Percentiles rank a stretch among this genome's conserved stretches.
phyloP scores from a whole-genome alignment of 2,113 vertebrate genomes.

The Hylia prasina region DNA sequence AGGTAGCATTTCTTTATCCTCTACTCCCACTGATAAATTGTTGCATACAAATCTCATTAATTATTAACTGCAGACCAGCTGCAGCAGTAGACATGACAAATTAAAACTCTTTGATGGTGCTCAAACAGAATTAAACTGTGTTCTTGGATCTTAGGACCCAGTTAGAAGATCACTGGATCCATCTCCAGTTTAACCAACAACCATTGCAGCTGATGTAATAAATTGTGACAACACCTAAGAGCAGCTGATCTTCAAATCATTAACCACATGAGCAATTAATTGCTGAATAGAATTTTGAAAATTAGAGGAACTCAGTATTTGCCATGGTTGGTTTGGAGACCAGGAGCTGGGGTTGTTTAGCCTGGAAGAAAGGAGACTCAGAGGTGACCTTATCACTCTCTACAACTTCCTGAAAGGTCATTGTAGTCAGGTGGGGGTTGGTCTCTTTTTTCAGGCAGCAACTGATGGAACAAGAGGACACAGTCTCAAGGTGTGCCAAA shows the following conservation, averaged over 20 bases:
- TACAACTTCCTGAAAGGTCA: background rate
- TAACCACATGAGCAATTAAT: background rate
- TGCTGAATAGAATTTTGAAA: background rate
- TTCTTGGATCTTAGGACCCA: background rate
- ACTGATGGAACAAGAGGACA: background rate
- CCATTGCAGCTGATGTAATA: background rate
- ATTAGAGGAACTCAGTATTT: background rate
- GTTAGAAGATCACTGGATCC: background rate
- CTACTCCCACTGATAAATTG: background rate
- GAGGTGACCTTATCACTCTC: background rate
- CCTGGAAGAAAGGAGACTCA: background rate
- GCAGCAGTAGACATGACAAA: background rate
- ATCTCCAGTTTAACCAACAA: background rate
- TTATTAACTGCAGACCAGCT: background rate
- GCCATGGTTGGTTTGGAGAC: rapidly evolving
- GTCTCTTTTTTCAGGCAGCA: background rate
- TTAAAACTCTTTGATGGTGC: background rate
- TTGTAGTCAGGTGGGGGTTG: background rate
- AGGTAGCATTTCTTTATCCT: background rate
- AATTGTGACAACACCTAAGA: background rate
- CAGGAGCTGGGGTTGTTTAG: background rate
- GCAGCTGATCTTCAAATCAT: background rate
- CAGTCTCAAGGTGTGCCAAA: background rate
- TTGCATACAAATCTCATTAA: background rate
- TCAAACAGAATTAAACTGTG: background rate